phyloP scores from a whole-genome alignment of 2,888 invertebrate genomes.

The Melitaea athalia region DNA sequence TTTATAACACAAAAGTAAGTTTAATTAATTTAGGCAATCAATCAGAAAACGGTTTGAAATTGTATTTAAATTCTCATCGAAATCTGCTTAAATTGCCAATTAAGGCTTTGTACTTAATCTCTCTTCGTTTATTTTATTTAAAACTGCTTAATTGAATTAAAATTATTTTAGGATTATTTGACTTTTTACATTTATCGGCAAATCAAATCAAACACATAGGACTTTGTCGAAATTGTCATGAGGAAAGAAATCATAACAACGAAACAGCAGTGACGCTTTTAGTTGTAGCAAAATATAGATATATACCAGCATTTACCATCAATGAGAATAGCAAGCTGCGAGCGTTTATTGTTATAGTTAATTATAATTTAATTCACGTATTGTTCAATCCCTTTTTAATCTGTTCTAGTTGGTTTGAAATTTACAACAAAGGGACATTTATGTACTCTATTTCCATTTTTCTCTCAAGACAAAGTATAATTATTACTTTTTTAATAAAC shows the following conservation, averaged over 20 bases:
- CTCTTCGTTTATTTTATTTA: not conserved
- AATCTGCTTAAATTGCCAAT: conserved; percentile 1
- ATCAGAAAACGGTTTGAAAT: conserved; percentile 2
- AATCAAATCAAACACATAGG: not conserved
- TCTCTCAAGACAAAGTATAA: not conserved
- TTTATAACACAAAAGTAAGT: too few species aligned
- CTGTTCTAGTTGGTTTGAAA: too few species aligned
- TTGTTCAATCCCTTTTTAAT: too few species aligned
- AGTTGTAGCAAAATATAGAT: too few species aligned
- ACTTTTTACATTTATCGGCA: not conserved
- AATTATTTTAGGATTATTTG: not conserved
- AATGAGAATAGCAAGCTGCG: too few species aligned
- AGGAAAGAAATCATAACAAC: too few species aligned
- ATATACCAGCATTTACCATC: too few species aligned
- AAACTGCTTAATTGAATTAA: not conserved
- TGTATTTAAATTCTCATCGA: conserved; percentile 2
- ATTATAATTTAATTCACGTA: too few species aligned
- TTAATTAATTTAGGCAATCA: not conserved
- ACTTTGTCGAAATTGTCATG: too few species aligned
- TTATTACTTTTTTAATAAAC: not conserved
- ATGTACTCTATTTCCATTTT: not conserved
- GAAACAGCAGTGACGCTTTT: too few species aligned
- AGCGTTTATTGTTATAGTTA: too few species aligned
- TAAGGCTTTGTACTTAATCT: conserved; percentile 5
- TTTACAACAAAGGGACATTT: too few species aligned